Evolutionary conservation across 2,797 vertebrate genomes (phyloP).

Genomic region (Cossypha dichroa): DNA sequence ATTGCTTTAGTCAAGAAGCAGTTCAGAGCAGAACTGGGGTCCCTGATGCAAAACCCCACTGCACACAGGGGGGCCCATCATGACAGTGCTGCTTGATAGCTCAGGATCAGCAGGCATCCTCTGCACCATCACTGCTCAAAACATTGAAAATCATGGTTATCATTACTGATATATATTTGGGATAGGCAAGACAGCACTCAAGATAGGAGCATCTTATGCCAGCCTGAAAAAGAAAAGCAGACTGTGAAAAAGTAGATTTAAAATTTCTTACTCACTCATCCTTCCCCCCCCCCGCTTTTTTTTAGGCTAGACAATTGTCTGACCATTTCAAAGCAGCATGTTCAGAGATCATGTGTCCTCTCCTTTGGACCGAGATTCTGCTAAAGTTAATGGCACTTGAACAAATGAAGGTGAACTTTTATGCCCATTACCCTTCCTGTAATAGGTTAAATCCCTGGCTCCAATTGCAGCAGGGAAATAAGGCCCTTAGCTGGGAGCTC

Average conservation of each 20-base stretch:
- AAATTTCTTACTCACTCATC: neutral
- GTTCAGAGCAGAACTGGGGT: neutral
- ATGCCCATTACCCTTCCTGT: neutral
- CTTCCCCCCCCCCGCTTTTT: accelerated
- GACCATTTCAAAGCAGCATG: neutral
- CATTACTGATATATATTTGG: neutral
- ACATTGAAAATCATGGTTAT: neutral
- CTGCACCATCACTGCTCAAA: neutral
- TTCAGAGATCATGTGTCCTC: neutral
- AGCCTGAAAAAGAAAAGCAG: neutral
- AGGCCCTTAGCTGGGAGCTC: neutral
- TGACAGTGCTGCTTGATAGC: neutral
- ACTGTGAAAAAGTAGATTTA: neutral
- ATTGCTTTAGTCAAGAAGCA: neutral
- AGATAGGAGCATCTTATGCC: neutral
- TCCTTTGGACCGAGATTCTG: neutral
- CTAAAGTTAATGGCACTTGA: neutral
- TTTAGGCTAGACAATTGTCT: neutral
- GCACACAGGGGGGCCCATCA: accelerated
- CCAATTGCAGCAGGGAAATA: neutral
- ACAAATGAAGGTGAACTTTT: neutral
- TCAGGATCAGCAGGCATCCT: neutral
- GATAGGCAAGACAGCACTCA: neutral
- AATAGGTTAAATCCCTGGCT: neutral
- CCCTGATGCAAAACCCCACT: accelerated